Percentiles rank a stretch among this genome's conserved stretches.
phyloP scores from a whole-genome alignment of 2,888 invertebrate genomes.

The Augochlorella aurata region DNA sequence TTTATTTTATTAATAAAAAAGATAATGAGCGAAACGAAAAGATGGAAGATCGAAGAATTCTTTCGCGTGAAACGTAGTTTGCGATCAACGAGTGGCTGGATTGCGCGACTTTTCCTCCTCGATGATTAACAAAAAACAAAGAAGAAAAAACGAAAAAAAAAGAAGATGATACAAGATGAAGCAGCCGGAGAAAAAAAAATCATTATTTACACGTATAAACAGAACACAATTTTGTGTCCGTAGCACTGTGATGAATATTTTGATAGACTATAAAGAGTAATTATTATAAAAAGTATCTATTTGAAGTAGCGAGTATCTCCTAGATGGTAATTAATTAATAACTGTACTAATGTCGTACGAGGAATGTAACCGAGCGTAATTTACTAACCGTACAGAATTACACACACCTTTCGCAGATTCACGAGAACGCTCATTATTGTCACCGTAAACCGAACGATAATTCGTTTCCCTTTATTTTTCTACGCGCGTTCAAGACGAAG shows the following conservation, averaged over 20 bases:
- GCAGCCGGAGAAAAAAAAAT: conserved; percentile 53
- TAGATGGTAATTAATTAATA: conserved; percentile 72
- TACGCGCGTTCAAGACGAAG: conserved; percentile 29
- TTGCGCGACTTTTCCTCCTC: conserved; percentile 58
- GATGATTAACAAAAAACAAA: conserved; percentile 17
- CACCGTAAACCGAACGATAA: conserved; percentile 27
- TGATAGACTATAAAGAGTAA: conserved; percentile 73
- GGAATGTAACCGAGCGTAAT: conserved; percentile 71
- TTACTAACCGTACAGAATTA: conserved; percentile 66
- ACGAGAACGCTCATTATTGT: conserved; percentile 42
- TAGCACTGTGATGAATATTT: conserved; percentile 82
- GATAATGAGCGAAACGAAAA: not conserved
- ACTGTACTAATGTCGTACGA: conserved; percentile 76
- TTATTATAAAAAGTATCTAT: conserved; percentile 73
- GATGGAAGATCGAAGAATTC: conserved; percentile 23
- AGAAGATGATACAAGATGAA: conserved; percentile 4
- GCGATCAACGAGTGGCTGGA: conserved; percentile 54
- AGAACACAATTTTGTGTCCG: conserved; percentile 82
- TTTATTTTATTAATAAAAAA: conserved; percentile 53
- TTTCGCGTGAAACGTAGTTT: conserved; percentile 37
- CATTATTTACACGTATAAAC: conserved; percentile 76
- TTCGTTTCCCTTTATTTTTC: conserved; percentile 54
- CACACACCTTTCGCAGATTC: conserved; percentile 51
- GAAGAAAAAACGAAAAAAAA: conserved; percentile 30
- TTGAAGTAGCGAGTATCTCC: conserved; percentile 76